These are phyloP conservation scores for Hermetia illucens DNA, from an alignment of 1,140 invertebrate species.

Conservation along the genomic window DNA sequence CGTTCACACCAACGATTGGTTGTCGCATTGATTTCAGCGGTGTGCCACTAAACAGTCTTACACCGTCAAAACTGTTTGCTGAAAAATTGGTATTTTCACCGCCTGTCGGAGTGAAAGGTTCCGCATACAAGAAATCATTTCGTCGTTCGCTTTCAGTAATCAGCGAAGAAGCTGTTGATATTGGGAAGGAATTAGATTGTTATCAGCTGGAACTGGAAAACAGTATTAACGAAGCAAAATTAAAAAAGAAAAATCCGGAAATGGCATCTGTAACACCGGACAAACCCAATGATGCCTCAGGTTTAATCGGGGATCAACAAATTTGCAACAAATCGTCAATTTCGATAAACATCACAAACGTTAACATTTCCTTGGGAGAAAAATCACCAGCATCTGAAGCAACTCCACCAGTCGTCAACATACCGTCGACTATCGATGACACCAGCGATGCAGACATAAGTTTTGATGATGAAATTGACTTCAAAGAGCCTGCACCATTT, in stretches of 20 bases:
- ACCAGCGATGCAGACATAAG: not conserved
- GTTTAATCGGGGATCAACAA: not conserved
- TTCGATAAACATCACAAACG: too few species aligned
- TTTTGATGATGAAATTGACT: conserved; percentile 10
- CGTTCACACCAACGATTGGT: conserved; percentile 22
- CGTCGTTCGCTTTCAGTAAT: conserved; percentile 17
- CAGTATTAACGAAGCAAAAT: conserved; percentile 29
- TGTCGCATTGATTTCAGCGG: conserved; percentile 27
- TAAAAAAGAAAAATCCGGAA: conserved; percentile 12
- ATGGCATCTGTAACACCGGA: conserved; percentile 1
- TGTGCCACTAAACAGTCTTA: conserved; percentile 11
- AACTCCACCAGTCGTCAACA: too few species aligned
- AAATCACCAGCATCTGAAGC: not conserved
- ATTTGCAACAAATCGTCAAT: not conserved
- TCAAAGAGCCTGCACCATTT: conserved; percentile 23
- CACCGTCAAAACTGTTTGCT: conserved; percentile 22
- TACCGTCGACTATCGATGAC: not conserved
- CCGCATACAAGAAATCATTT: not conserved
- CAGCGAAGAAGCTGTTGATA: conserved; percentile 27
- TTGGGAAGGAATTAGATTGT: conserved; percentile 27
- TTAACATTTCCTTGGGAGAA: not conserved
- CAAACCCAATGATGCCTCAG: not conserved
- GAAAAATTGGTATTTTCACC: conserved; percentile 26
- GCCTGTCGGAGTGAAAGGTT: conserved; percentile 8
- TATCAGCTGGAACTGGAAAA: conserved; percentile 30